Base-by-base conservation (phyloP, 1,140 invertebrate genomes). In the Leptopilina clavipes region DNA sequence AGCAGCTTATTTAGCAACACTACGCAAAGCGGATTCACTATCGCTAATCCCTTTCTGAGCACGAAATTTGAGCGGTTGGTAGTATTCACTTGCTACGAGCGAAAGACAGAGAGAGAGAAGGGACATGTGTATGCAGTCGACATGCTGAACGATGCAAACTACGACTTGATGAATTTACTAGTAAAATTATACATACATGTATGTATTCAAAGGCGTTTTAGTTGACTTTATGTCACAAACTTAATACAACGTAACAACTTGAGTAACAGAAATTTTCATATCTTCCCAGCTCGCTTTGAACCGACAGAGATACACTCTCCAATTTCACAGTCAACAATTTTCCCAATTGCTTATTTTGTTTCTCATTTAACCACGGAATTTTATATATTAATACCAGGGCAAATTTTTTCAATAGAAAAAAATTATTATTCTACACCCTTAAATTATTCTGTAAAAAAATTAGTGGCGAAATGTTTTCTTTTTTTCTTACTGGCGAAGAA, bases 41-140 rank as follows among this genome's bases (percentile, higher is more conserved):
- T 65, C 59, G 22, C 59, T 65, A 65, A 65, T 65, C 59, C 59
- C 12, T 65, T 65, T 65, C 25, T n/a, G 59, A 65, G 59, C 25
- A 65, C 22, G 25, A 65, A 65, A 65, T 65, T 65, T 31, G 59
- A 65, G 22, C 59, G 19, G 59, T 31, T 65, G 59, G 19, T 11
- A 54, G 52, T 19, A 40, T 40, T 48, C 45, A 54, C 52, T 54
- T 54, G 52, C 52, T 54, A 10, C 17, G 37, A 40, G 8, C 8
- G 25, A 31, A 9, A 40, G 37, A 40, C 1, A 31, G 25, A 31
- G 5, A 31, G 25, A 31, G 25, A 5, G 5, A 5, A 31, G 25
- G 25, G 25, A 12, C 1, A 52, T 12, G 25, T 25, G 56, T 25
- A 19, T 59, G n/a, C n/a, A 25, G 19, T 14, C 22, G 56, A 65